Base-by-base conservation (phyloP, 2,113 vertebrate genomes). In the Dicentrarchus labrax region DNA sequence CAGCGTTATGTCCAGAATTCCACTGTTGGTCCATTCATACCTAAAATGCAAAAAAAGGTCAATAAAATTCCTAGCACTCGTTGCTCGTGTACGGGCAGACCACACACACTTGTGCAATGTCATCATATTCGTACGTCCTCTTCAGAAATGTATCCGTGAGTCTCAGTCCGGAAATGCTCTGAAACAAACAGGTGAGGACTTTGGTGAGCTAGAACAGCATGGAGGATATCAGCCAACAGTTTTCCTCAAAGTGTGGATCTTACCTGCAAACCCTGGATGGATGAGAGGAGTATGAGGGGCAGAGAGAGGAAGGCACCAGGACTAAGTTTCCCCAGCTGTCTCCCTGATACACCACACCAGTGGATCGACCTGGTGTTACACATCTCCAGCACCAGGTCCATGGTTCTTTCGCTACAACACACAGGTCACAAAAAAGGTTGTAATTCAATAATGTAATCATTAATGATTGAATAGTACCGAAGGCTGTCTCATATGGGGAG, bases 301-400 rank as follows among this genome's bases (percentile, higher is more conserved):
- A 99, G 96, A 54, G 96, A 96, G 73, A 99, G 96, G 1, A 96
- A 99, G 30, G 97, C 96, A 36, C 95, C 97, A 1, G 98, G 98
- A 48, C 96, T 96, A 5, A 99, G 94, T 77, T 99, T 99, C 50
- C 98, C 98, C 68, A 99, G 95, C 87, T 98, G 97, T 81, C 97
- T 94, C 87, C 98, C 98, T 2, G 98, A 99, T 66, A 99, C 95
- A 5, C 98, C 98, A 60, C 98, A 99, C 98, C 98, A 99, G 92
- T 99, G 98, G 89, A 99, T 96, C 17, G 97, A 96, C 79, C 93
- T 94, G 41, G 97, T 99, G 91, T 99, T 99, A 84, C 97, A 99
- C 97, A 99, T 99, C 92, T 99, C 98, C 92, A 99, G 95, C 70
- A 97, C 94, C 85, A 99, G 96, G 87, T 99, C 98, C 98, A 99